phyloP scores from a whole-genome alignment of 1,140 invertebrate genomes.

The Lepidurus arcticus region DNA sequence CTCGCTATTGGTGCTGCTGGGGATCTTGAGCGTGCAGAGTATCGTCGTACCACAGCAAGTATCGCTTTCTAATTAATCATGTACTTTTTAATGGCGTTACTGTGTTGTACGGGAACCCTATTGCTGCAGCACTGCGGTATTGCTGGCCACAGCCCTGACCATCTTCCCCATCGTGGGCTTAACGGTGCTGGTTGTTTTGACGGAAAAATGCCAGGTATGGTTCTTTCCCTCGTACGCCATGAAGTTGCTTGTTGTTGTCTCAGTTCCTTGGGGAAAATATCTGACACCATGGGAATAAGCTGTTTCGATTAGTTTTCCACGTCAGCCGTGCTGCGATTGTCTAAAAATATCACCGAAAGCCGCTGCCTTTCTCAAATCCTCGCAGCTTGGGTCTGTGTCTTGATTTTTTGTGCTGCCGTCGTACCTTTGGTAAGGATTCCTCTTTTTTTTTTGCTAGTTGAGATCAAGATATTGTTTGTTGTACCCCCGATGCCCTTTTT shows the following conservation, averaged over 20 bases:
- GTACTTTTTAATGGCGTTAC: conserved; percentile 12
- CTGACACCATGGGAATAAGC: background rate
- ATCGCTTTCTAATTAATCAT: conserved; percentile 37
- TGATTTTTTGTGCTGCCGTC: conserved; percentile 33
- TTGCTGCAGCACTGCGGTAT: conserved; percentile 23
- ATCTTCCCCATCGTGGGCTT: conserved; percentile 15
- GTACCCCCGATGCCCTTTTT: background rate
- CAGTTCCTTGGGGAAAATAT: conserved; percentile 29
- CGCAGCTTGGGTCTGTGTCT: conserved; percentile 34
- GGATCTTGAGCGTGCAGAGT: conserved; percentile 45
- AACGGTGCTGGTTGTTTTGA: conserved; percentile 38
- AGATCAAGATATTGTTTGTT: background rate
- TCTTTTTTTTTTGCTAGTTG: background rate
- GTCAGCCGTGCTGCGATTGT: background rate
- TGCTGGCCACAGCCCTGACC: conserved; percentile 24
- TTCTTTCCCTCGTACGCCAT: conserved; percentile 28
- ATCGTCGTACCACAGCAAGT: conserved; percentile 62
- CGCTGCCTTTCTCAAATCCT: conserved; percentile 35
- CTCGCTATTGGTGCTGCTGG: conserved; percentile 61
- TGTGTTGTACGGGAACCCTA: background rate
- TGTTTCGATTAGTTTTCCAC: background rate
- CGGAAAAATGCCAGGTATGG: conserved; percentile 39
- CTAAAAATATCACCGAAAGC: conserved; percentile 27
- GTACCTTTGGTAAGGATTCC: conserved; percentile 33
- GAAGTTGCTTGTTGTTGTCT: background rate